A percentile compares a stretch with the other conserved stretches of the same genome.
These are phyloP conservation scores for Phaonia tiefii DNA, from an alignment of 2,888 invertebrate genomes.

Conservation along the genomic window DNA sequence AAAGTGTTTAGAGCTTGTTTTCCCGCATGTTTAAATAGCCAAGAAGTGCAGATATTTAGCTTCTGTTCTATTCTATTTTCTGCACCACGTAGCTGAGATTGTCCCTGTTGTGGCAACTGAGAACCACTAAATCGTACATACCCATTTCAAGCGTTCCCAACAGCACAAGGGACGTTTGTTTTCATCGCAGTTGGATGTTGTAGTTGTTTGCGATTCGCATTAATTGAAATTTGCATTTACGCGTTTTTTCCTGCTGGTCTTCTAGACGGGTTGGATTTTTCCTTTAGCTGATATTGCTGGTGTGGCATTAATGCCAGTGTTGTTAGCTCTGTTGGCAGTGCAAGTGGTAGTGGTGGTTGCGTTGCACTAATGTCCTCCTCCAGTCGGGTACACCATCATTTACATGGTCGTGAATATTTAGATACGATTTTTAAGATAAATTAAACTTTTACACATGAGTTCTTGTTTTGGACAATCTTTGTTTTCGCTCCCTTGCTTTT, in stretches of 20 bases:
- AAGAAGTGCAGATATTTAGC: conserved; percentile 31
- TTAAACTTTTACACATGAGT: conserved; percentile 47
- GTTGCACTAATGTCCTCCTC: conserved; percentile 28
- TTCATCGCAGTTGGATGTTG: conserved; percentile 12
- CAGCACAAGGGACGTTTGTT: not conserved
- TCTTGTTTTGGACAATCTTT: conserved; percentile 22
- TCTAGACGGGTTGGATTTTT: not conserved
- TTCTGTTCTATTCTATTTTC: conserved; percentile 39
- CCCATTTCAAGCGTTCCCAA: not conserved
- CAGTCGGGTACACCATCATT: conserved; percentile 43
- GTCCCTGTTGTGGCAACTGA: conserved; percentile 2
- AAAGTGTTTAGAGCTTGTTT: conserved; percentile 56
- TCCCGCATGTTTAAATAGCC: conserved; percentile 10
- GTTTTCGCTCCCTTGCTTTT: conserved; percentile 2
- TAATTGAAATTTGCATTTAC: conserved; percentile 71
- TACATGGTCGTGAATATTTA: conserved; percentile 59
- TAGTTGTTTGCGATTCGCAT: conserved; percentile 35
- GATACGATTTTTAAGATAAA: conserved; percentile 62
- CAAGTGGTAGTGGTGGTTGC: not conserved
- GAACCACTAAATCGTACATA: too few species aligned
- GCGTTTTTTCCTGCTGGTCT: conserved; percentile 43
- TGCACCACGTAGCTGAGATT: not conserved
- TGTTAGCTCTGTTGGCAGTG: not conserved
- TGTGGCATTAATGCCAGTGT: not conserved
- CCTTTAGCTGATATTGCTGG: too few species aligned